phyloP scores from a whole-genome alignment of 2,888 invertebrate genomes.

The Poecilus cupreus region DNA sequence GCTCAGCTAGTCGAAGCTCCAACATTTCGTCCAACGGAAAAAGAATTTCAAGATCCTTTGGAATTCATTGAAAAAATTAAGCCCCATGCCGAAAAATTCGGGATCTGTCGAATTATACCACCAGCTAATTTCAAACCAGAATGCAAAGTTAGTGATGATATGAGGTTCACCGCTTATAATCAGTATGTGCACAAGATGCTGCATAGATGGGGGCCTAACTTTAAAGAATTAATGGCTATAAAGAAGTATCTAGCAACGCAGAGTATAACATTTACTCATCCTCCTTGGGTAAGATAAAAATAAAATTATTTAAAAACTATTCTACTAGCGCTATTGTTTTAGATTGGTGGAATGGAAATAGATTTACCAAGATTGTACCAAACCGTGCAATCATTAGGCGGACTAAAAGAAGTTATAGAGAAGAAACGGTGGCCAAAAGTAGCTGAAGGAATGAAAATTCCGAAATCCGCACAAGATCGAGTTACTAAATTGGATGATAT shows the following conservation, averaged over 20 bases:
- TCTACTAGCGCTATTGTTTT: too few species aligned
- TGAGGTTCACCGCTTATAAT: slow-evolving; percentile 90
- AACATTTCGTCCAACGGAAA: slow-evolving; percentile 85
- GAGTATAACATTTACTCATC: slow-evolving; percentile 82
- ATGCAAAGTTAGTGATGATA: slow-evolving; percentile 88
- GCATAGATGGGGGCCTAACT: slow-evolving; percentile 91
- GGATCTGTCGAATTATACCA: slow-evolving; percentile 91
- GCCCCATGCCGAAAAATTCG: slow-evolving; percentile 84
- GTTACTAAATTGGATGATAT: slow-evolving; percentile 90
- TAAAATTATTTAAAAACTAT: too few species aligned
- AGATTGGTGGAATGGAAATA: slow-evolving; percentile 93
- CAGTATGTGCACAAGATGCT: slow-evolving; percentile 93
- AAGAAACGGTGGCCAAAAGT: slow-evolving; percentile 92
- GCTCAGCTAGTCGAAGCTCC: slow-evolving; percentile 84
- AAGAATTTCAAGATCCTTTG: slow-evolving; percentile 91
- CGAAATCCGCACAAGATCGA: slow-evolving; percentile 85
- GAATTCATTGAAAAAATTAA: slow-evolving; percentile 88
- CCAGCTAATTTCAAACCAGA: slow-evolving; percentile 87
- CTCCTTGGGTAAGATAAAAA: slow-evolving; percentile 81
- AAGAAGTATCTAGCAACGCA: slow-evolving; percentile 86
- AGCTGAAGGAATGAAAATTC: slow-evolving; percentile 91
- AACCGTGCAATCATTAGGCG: slow-evolving; percentile 89
- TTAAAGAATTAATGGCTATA: slow-evolving; percentile 89
- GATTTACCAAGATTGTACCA: slow-evolving; percentile 91
- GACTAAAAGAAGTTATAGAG: slow-evolving; percentile 89